Conservation (phyloP, 2,888 invertebrate genomes). For the Oligia fasciuncula region DNA sequence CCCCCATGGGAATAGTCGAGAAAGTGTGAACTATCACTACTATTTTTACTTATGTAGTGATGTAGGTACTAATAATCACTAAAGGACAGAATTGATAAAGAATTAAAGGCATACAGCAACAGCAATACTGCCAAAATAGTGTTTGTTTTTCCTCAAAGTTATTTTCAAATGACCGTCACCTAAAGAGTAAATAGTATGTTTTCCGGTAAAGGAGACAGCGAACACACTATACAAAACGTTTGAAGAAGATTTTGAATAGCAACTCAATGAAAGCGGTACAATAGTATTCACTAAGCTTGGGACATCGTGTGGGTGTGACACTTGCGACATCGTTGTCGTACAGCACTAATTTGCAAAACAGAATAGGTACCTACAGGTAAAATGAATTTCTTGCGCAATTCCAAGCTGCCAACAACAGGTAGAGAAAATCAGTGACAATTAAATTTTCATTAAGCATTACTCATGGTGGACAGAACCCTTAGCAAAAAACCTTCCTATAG, state of each 20-base stretch:
- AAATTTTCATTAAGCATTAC: constrained; percentile 12
- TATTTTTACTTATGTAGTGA: background rate
- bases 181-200: constrained; percentile 9
- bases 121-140: constrained; percentile 10
- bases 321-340: background rate
- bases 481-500: constrained; percentile 10
- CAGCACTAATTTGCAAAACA: background rate
- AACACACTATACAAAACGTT: background rate
- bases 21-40: background rate
- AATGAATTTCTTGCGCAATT: background rate
- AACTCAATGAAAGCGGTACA: constrained; percentile 13
- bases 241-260: constrained; percentile 5
- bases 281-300: constrained; percentile 2
- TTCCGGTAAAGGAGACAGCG: constrained; percentile 9
- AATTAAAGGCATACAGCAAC: background rate
- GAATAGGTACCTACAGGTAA: background rate
- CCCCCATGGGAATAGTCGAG: no score
- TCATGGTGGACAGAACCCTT: background rate
- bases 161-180: constrained; percentile 21
- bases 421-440: constrained; percentile 20
- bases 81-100: background rate
- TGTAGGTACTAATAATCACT: background rate
- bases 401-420: background rate
- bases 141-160: constrained; percentile 29
- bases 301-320: background rate